phyloP scores from a whole-genome alignment of 2,888 invertebrate genomes.

The Limnephilus marmoratus region DNA sequence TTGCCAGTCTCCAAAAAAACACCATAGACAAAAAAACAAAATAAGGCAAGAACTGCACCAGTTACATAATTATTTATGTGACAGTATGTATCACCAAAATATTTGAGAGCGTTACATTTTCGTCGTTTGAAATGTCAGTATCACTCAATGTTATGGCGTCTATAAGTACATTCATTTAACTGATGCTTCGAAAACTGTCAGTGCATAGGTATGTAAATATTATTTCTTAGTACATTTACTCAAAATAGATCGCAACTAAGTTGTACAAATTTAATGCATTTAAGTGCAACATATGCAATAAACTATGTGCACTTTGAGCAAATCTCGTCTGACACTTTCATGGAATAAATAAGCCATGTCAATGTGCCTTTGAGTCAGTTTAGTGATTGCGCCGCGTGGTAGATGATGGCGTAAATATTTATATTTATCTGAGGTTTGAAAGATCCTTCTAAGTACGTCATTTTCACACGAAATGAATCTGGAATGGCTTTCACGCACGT shows the following conservation, averaged over 20 bases:
- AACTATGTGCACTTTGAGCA: not conserved
- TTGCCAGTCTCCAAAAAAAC: too few relatives aligned
- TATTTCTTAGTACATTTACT: not conserved
- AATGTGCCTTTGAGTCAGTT: not conserved
- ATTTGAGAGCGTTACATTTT: not conserved
- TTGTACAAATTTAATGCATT: not conserved
- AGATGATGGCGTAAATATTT: not conserved
- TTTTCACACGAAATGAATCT: constrained; percentile 51
- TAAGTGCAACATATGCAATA: not conserved
- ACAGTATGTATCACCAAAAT: not conserved
- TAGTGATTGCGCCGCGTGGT: not conserved
- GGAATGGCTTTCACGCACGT: constrained; percentile 36
- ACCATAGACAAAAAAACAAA: too few relatives aligned
- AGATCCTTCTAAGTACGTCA: constrained; percentile 30
- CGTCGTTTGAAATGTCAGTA: not conserved
- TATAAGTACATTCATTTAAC: not conserved
- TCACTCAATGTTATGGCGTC: not conserved
- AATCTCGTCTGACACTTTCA: constrained; percentile 11
- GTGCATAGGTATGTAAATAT: too few relatives aligned
- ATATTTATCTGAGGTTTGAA: not conserved
- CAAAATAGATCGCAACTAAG: not conserved
- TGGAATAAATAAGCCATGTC: not conserved
- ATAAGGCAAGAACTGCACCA: too few relatives aligned
- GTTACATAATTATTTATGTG: too few relatives aligned
- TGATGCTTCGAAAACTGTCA: not conserved